Conservation (phyloP, 1,140 invertebrate genomes). For the Sitobion miscanthi region DNA sequence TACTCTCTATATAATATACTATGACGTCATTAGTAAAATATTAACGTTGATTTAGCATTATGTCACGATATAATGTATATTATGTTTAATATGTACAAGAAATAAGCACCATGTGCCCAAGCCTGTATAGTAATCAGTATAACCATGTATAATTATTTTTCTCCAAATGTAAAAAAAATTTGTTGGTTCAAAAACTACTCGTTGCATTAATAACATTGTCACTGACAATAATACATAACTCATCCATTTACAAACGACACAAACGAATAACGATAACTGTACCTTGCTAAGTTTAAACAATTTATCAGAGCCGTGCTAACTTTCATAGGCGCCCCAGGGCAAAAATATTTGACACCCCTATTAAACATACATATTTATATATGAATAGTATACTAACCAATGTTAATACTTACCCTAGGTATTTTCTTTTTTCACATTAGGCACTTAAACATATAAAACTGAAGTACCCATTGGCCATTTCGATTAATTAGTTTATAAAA, state of each 20-base stretch:
- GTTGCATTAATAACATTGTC: not conserved
- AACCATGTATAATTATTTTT: not conserved
- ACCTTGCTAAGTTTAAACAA: too few species aligned
- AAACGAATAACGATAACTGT: not conserved
- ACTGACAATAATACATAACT: not conserved
- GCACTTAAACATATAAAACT: too few species aligned
- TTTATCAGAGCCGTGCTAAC: too few species aligned
- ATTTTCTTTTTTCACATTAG: too few species aligned
- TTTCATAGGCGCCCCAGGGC: too few species aligned
- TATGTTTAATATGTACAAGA: not conserved
- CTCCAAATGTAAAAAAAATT: not conserved
- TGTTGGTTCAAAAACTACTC: not conserved
- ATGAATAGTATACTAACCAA: too few species aligned
- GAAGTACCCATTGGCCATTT: too few species aligned
- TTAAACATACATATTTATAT: too few species aligned
- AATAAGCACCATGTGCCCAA: not conserved
- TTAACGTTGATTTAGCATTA: not conserved
- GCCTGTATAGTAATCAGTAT: not conserved
- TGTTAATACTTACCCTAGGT: too few species aligned
- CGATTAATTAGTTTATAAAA: too few species aligned
- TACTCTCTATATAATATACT: not conserved
- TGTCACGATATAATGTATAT: not conserved
- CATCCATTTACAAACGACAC: not conserved
- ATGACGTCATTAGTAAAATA: not conserved
- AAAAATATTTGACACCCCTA: too few species aligned